Evolutionary conservation across 2,888 invertebrate genomes (phyloP), one percentile per base, ranked within the genome.

Genomic region (Idaea straminata): DNA sequence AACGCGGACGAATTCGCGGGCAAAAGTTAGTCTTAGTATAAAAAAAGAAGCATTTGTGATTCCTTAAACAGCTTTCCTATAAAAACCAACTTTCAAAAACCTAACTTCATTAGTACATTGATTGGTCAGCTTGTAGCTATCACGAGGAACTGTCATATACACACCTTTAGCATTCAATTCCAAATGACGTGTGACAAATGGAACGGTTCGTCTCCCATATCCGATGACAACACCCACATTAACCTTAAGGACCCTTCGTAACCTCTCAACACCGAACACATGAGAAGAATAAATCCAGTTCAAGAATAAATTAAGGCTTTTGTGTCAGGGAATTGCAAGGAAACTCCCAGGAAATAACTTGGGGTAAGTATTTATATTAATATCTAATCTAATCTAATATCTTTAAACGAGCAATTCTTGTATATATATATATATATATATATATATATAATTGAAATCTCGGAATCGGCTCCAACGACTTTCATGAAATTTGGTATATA

Each of bases 271-370:
- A 79, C 82, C 83, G 83, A 84, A 84, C 83, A 82, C 84, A 86
- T 76, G 81, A 78, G 84, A 83, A 84, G 84, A 89, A 89, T 90
- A 87, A 89, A 88, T 88, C 85, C 84, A 82, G 83, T 88, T 88
- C 86, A 88, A 87, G 89, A 91, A 90, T 91, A 90, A 91, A 91
- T 91, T 91, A 91, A 89, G 84, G 87, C 85, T 85, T 88, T 90
- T 88, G 86, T 89, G 87, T 80, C 83, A 82, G 80, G 82, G 82
- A 87, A 88, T 86, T 78, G 83, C 80, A 16, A 57, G 67, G 64
- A 61, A 35, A 59, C 59, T 62, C 62, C 47, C 47, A 47, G 47
- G 47, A 47, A 47, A 47, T 47, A 7, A 47, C 13, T 47, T 47
- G 47, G 7, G 10, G 47, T 47, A 47, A 13, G 7, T 47, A 47